phyloP scores from a whole-genome alignment of 37 sponge, comb jelly and placozoan species.

The Cladorhizidae sp. region DNA sequence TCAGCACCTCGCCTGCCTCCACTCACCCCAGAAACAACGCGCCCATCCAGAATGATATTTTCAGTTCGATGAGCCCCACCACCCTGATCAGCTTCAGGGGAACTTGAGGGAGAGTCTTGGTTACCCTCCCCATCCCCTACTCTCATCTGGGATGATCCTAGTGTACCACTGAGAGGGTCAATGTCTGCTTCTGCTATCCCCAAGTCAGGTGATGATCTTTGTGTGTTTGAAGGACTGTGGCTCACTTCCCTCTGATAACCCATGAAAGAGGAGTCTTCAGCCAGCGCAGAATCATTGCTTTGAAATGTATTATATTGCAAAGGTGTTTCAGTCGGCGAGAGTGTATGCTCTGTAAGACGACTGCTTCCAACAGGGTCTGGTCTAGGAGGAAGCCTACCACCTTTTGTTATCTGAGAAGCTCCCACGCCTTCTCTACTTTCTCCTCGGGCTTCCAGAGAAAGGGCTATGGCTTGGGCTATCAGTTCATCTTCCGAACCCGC shows the following conservation, averaged over 20 bases:
- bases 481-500: conserved; percentile 37
- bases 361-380: background rate
- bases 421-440: background rate
- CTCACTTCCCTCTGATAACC: background rate
- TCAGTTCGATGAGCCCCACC: background rate
- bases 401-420: background rate
- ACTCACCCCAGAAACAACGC: background rate
- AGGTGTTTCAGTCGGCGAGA: background rate
- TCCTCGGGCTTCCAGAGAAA: conserved; percentile 36
- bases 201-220: conserved; percentile 22
- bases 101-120: background rate
- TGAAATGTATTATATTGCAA: background rate
- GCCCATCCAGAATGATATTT: conserved; percentile 8
- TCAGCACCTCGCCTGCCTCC: background rate
- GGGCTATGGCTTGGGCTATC: conserved; percentile 56
- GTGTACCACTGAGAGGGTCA: background rate
- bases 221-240: background rate
- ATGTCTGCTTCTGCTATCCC: conserved; percentile 22
- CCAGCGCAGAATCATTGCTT: conserved; percentile 10
- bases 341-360: background rate
- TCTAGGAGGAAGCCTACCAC: background rate
- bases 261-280: background rate
- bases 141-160: background rate
- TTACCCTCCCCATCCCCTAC: background rate
- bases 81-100: background rate